Evolutionary conservation across 1,140 invertebrate species (phyloP), one percentile per base, ranked within the genome.

Genomic region (Macrotrachela quadricornifera): DNA sequence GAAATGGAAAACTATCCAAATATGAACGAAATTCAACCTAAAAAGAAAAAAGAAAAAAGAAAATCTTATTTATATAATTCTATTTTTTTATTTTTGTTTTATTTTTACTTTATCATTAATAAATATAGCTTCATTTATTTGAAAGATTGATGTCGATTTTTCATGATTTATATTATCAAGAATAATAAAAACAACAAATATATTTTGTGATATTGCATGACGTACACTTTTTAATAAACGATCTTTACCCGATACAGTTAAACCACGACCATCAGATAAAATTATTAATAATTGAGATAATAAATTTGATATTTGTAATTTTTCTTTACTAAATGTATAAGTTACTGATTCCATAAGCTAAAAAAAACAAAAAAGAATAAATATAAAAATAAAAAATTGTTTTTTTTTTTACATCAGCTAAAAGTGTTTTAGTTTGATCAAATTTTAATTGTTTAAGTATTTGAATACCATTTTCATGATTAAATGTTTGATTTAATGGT

Each of bases 1-100:
- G 88, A 65, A 99, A 97, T 9, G 92, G 92, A 68, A 99, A 99
- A 56, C 74, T 77, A 59, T 94, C 87, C 75, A 97, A 79, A 66
- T 95, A 95, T 13, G 77, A 76, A 61, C 77, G 68, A 56, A 82
- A 76, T 45, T 71, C 71, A 51, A 49, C 36, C 39, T 46, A 18
- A 53, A 42, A 41, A 45, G 39, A 39, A 6, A 40, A 17, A 17
- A 13, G 18, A 9, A 52, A 14, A 16, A 18, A 46, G 18, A 39
- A 13, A 40, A 40, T 14, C 37, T 17, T 30, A 16, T 0, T 14
- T 42, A 12, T 12, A 42, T 12, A 12, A 42, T 12, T 42, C 12
- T 15, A 4, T 6, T n/a, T 15, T 18, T n/a, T 44, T 15, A 2
- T 15, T 44, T 44, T n/a, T 4, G 9, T 44, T 44, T 3, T 4